Base-by-base conservation (phyloP, 2,888 invertebrate species). In the Pseudococcus jackbeardsleyi region DNA sequence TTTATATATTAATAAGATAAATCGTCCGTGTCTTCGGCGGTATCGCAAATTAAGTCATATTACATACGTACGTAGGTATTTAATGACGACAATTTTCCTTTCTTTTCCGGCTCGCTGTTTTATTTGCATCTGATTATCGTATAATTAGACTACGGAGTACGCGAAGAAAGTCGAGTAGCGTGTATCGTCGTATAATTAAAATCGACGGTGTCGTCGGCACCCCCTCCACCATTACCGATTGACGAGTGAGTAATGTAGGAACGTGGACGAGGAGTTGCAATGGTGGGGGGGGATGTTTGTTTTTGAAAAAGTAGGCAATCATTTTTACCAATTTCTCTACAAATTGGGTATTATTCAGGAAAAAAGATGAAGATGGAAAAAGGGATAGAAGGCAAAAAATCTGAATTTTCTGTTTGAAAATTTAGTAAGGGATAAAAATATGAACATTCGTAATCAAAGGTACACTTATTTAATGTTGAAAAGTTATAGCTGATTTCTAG, bases 81-180 rank as follows among this genome's bases (percentile, higher is more conserved):
- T 64, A 22, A 64, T 22, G 64, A 64, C 22, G 22, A 11, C 22
- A 22, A 5, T 9, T 64, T 64, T 64, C 22, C 22, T 64, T 64
- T 64, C 22, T 64, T 64, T 64, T 64, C 15, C 42, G 42, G 8
- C 22, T 64, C 22, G 7, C 22, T 64, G 3, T n/a, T 64, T 64
- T 64, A 64, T 64, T 64, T 64, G 22, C 64, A 64, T 64, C 64
- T 64, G 64, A 64, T 64, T 64, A 64, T 64, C 64, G 64, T 64
- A 42, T 42, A 19, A 64, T 64, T 64, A 64, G 64, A 22, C 22
- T 11, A 64, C 22, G 22, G 22, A 64, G 22, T 64, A 22, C 22
- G 64, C 11, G 4, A 22, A 64, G 64, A 22, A 64, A 64, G 54
- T 64, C 64, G 64, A 64, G n/a, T 59, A 7, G 64, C 64, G 64